These are phyloP conservation scores for Polydrusus pterygomalis DNA, from an alignment of 2,888 invertebrate genomes.

Conservation along the genomic window DNA sequence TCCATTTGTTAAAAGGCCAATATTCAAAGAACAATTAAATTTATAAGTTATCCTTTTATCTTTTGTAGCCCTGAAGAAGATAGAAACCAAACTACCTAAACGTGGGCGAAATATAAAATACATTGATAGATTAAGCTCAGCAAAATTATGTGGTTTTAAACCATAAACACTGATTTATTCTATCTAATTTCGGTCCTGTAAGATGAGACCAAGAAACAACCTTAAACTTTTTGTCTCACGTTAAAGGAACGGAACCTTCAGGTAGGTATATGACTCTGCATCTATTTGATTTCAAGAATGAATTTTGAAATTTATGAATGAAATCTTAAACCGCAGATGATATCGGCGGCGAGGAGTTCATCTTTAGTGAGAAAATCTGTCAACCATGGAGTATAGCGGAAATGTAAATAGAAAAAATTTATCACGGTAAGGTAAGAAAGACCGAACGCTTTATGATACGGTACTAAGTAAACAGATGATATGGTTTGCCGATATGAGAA, in stretches of 20 bases:
- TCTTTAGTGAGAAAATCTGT: conserved; percentile 44
- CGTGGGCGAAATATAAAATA: too few species aligned
- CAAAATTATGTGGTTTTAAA: too few species aligned
- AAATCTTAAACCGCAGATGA: conserved; percentile 53
- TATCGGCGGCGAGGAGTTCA: conserved; percentile 40
- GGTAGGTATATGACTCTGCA: conserved; percentile 56
- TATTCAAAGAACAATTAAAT: too few species aligned
- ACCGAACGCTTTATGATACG: too few species aligned
- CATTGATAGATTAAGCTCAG: too few species aligned
- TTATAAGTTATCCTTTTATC: too few species aligned
- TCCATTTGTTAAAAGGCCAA: too few species aligned
- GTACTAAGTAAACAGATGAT: too few species aligned
- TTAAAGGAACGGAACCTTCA: conserved; percentile 47
- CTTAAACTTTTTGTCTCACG: conserved; percentile 41
- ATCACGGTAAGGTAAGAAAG: neutral
- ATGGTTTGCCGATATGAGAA: too few species aligned
- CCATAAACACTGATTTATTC: neutral
- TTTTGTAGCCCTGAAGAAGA: too few species aligned
- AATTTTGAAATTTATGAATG: conserved; percentile 56
- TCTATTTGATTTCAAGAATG: conserved; percentile 52
- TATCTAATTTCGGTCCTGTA: conserved; percentile 33
- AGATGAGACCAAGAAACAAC: conserved; percentile 17
- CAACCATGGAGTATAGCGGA: conserved; percentile 49
- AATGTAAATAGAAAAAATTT: conserved; percentile 28
- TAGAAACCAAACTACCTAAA: too few species aligned